These are phyloP conservation scores for Pseudorhiza aurosa DNA, from an alignment of 30 jellyfish, hydroid and myxozoan species.

Conservation along the genomic window DNA sequence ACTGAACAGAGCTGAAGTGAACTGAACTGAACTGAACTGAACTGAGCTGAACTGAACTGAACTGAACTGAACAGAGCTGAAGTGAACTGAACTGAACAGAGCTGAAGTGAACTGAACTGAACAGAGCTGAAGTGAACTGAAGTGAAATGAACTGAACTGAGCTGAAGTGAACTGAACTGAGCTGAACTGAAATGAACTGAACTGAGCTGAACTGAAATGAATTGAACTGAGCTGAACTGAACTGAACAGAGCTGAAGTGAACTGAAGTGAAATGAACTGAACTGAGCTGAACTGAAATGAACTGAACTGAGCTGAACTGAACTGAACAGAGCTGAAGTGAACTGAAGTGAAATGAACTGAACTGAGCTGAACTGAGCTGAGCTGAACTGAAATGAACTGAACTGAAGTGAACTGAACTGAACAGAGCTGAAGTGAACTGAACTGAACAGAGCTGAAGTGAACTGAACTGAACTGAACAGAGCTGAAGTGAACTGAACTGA, in stretches of 20 bases:
- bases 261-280: constrained; percentile 13
- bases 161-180: not conserved
- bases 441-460: constrained; percentile 5
- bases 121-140: constrained; percentile 1
- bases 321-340: constrained; percentile 10
- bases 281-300: constrained; percentile 7
- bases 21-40: constrained; percentile 21
- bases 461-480: constrained; percentile 18
- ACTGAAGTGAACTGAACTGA: constrained; percentile 17
- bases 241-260: constrained; percentile 10
- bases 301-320: constrained; percentile 18
- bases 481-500: constrained; percentile 14
- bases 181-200: not conserved
- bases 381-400: constrained; percentile 9
- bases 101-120: constrained; percentile 10
- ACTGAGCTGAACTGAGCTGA: constrained; percentile 13
- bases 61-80: constrained; percentile 18
- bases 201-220: constrained; percentile 17
- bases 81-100: constrained; percentile 10
- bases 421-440: constrained; percentile 10
- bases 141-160: not conserved
- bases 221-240: constrained; percentile 18
- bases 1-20: constrained; percentile 6
- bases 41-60: constrained; percentile 18
- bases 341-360: not conserved